Conservation (phyloP, 2,888 invertebrate species). For the Polymixis lichenea region DNA sequence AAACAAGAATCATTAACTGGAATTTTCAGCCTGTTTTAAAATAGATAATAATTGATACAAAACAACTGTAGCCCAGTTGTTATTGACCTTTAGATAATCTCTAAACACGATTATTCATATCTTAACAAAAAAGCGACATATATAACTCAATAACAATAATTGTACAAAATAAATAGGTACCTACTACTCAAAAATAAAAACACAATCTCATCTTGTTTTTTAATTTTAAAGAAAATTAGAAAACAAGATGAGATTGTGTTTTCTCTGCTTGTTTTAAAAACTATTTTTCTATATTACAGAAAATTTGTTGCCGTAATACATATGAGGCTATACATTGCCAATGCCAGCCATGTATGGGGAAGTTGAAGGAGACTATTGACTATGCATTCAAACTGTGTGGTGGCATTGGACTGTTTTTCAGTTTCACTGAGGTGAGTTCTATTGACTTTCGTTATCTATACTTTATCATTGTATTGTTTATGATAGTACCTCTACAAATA, state of each 20-base stretch:
- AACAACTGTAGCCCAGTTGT: conserved; percentile 6
- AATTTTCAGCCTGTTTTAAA: conserved; percentile 7
- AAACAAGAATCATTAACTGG: neutral
- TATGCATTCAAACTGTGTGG: conserved; percentile 97
- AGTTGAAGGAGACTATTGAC: conserved; percentile 94
- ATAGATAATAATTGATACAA: conserved; percentile 17
- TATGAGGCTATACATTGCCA: conserved; percentile 85
- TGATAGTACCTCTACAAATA: conserved; percentile 34
- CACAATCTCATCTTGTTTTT: neutral
- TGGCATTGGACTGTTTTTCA: conserved; percentile 98
- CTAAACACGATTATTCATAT: conserved; percentile 25
- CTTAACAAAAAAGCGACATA: neutral
- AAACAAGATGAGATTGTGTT: too few species aligned
- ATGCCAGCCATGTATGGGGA: conserved; percentile 94
- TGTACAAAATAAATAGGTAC: too few species aligned
- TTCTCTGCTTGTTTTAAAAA: neutral
- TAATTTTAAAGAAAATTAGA: too few species aligned
- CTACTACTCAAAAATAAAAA: too few species aligned
- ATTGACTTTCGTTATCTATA: conserved; percentile 34
- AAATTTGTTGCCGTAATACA: conserved; percentile 88
- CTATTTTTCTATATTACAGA: conserved; percentile 77
- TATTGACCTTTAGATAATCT: conserved; percentile 30
- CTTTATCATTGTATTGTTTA: conserved; percentile 47
- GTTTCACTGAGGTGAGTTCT: conserved; percentile 97
- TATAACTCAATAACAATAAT: neutral